These are phyloP conservation scores for Melanostoma mellinum DNA, from an alignment of 2,888 invertebrate species.

Conservation along the genomic window DNA sequence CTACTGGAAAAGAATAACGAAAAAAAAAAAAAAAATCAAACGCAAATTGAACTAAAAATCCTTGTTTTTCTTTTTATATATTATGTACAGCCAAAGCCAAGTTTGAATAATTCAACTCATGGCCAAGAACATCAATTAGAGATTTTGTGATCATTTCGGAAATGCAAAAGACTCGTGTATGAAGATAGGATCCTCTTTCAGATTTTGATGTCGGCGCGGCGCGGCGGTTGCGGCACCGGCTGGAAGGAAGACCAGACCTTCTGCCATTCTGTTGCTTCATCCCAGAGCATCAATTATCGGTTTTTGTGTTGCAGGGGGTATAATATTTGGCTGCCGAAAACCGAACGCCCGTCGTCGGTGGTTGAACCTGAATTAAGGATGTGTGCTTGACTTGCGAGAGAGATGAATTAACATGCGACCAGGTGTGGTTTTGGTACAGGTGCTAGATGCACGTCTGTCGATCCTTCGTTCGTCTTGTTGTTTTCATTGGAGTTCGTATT, in stretches of 20 bases:
- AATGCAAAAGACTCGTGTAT: conserved; percentile 58
- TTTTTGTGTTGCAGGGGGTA: conserved; percentile 54
- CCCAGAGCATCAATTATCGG: conserved; percentile 71
- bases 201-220: conserved; percentile 32
- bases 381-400: conserved; percentile 69
- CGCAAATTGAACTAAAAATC: conserved; percentile 55
- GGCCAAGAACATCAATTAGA: conserved; percentile 71
- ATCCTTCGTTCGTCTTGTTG: conserved; percentile 3
- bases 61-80: conserved; percentile 4
- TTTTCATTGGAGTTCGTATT: conserved; percentile 10
- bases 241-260: conserved; percentile 46
- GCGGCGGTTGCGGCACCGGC: conserved; percentile 21
- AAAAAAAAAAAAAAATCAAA: conserved; percentile 41
- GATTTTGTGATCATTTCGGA: conserved; percentile 71
- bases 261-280: conserved; percentile 67
- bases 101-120: conserved; percentile 68
- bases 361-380: conserved; percentile 73
- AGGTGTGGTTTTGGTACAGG: conserved; percentile 73
- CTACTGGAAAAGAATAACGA: conserved; percentile 13
- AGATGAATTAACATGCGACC: conserved; percentile 72
- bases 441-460: conserved; percentile 61
- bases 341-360: conserved; percentile 62
- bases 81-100: conserved; percentile 1
- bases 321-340: conserved; percentile 65
- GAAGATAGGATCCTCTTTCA: conserved; percentile 16